These are phyloP conservation scores for Neuroscelio doddi DNA, from an alignment of 2,888 invertebrate genomes.

Conservation along the genomic window DNA sequence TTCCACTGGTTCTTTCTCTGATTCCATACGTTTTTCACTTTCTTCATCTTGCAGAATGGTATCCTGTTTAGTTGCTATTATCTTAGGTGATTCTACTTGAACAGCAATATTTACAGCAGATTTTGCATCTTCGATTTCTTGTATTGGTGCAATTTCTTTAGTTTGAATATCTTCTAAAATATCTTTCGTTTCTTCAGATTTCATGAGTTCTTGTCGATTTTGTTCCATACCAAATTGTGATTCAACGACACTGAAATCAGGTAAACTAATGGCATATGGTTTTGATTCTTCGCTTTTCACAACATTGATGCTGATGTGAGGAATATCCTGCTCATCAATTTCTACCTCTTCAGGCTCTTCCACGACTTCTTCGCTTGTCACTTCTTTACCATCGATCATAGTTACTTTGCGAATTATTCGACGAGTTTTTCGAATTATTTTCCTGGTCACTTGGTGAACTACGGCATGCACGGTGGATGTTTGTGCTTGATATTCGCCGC, in stretches of 20 bases:
- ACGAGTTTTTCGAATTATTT: constrained; percentile 82
- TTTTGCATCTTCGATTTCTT: constrained; percentile 12
- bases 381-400: constrained; percentile 88
- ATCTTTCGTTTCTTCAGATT: constrained; percentile 1
- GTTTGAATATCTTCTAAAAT: constrained; percentile 2
- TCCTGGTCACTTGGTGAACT: constrained; percentile 86
- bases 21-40: neutral
- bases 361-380: constrained; percentile 85
- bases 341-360: constrained; percentile 89
- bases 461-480: constrained; percentile 85
- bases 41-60: neutral
- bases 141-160: neutral
- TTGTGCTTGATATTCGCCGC: constrained; percentile 73
- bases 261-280: constrained; percentile 37
- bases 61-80: constrained; percentile 6
- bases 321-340: constrained; percentile 81
- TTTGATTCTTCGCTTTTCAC: constrained; percentile 74
- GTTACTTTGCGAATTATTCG: constrained; percentile 84
- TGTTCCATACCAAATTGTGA: constrained; percentile 4
- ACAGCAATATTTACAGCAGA: constrained; percentile 10
- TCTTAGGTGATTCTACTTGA: constrained; percentile 15
- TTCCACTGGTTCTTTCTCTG: too few relatives aligned
- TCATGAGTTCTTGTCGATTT: constrained; percentile 9
- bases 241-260: constrained; percentile 51
- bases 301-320: constrained; percentile 81